Base-by-base conservation (phyloP, 1,140 invertebrate genomes). In the Medauroidea extradentata region DNA sequence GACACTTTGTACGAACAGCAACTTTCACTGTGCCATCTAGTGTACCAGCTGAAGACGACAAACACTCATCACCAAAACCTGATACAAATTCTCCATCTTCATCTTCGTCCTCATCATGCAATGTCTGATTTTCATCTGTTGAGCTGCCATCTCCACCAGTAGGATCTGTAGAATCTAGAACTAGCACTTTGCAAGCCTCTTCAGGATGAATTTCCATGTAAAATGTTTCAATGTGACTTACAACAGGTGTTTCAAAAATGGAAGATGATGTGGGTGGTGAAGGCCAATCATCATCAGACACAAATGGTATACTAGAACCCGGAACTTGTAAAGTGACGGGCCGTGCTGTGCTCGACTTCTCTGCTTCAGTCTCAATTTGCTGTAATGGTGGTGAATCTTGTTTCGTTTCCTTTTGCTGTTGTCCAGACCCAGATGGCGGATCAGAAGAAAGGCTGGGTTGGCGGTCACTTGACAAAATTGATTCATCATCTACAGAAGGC, bases 191-290 rank as follows among this genome's bases (percentile, higher is more conserved):
- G 41, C 83, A 83, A 2, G 82, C 78, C 71, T 84, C 81, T 73
- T 88, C 85, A 0, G 82, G 85, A 68, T 88, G 86, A 39, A 85
- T 83, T 60, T 85, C 88, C 75, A 89, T 85, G 63, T 89, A 91
- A 71, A 88, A 91, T 24, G 89, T 90, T 74, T 91, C 86, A n/a
- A 93, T 85, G 69, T 88, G 87, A 68, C 87, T 87, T n/a, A 90
- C 81, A 13, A 85, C 73, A 3, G 82, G 80, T 3, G 81, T 83
- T 53, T 85, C 84, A 23, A 78, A 78, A 23, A 85, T 70, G 18
- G 85, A 79, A 49, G 85, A 88, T 13, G 86, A 86, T 43, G 63
- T 63, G 1, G 88, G 86, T 1, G 89, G 86, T 13, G 88, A 89
- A 2, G 87, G 88, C 86, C 88, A 88, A 60, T 86, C 84, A 63